Evolutionary conservation across 2,113 vertebrate species (phyloP).

Genomic region (Poeciliopsis retropinna): DNA sequence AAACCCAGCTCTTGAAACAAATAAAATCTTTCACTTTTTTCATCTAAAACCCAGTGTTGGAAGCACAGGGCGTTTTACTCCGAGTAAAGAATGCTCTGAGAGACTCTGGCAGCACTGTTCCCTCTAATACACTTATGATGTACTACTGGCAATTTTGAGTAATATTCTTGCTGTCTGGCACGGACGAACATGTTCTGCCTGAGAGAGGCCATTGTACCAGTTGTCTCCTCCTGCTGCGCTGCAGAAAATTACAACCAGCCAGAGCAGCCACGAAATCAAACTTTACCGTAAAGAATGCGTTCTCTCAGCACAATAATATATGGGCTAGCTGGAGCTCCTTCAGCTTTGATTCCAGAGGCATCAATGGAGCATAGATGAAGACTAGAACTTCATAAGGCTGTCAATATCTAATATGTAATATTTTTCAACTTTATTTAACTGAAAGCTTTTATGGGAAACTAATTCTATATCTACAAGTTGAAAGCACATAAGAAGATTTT

Average conservation of each 20-base stretch:
- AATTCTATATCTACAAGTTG: background rate
- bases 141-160: conserved; percentile 50
- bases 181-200: conserved; percentile 48
- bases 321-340: conserved; percentile 2
- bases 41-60: conserved; percentile 1
- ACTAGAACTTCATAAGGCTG: background rate
- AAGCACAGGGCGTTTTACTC: conserved; percentile 17
- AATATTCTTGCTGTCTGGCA: conserved; percentile 43
- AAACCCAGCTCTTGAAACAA: background rate
- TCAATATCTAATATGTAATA: background rate
- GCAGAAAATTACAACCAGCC: conserved; percentile 59
- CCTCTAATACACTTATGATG: conserved; percentile 42
- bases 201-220: conserved; percentile 44
- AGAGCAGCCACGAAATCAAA: conserved; percentile 37
- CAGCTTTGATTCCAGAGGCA: conserved; percentile 46
- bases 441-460: background rate
- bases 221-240: conserved; percentile 46
- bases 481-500: background rate
- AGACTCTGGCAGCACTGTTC: conserved; percentile 31
- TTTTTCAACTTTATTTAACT: background rate
- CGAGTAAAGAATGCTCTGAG: conserved; percentile 18
- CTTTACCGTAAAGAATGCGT: conserved; percentile 36
- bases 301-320: conserved; percentile 21
- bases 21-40: background rate
- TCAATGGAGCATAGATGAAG: conserved; percentile 1